phyloP scores from a whole-genome alignment of 2,888 invertebrate genomes.

The Epicampocera succincta region DNA sequence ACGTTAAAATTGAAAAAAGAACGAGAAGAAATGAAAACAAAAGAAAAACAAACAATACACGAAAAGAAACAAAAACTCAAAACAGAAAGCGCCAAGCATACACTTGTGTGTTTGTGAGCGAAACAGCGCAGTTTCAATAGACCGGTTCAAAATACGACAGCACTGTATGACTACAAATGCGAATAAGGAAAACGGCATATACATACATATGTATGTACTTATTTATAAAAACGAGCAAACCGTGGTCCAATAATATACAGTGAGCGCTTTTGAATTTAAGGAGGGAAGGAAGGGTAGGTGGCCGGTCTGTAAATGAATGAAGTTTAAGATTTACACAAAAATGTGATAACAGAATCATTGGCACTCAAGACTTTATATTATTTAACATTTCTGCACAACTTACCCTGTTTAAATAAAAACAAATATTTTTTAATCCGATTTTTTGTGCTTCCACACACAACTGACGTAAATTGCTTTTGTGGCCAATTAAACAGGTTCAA shows the following conservation, averaged over 20 bases:
- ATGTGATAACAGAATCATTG: too few species aligned
- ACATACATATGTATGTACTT: too few species aligned
- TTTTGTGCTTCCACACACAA: not conserved
- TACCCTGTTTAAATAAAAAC: constrained; percentile 41
- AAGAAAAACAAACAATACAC: constrained; percentile 22
- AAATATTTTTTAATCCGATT: constrained; percentile 7
- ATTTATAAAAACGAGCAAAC: not conserved
- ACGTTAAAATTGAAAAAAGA: constrained; percentile 37
- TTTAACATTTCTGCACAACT: not conserved
- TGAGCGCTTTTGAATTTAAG: not conserved
- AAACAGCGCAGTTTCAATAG: constrained; percentile 58
- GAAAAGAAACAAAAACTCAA: constrained; percentile 16
- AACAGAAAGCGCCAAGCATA: constrained; percentile 46
- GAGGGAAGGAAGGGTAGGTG: constrained; percentile 43
- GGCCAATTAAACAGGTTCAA: constrained; percentile 58
- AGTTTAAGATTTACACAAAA: not conserved
- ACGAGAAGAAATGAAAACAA: constrained; percentile 24
- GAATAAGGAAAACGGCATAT: not conserved
- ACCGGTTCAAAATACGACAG: constrained; percentile 59
- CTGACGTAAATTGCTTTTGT: constrained; percentile 12
- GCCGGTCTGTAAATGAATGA: not conserved
- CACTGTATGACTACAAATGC: constrained; percentile 35
- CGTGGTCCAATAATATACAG: not conserved
- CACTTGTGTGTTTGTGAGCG: constrained; percentile 19
- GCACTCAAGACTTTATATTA: too few species aligned